phyloP scores from a whole-genome alignment of 2,888 invertebrate species.

The Emmelina monodactyla region DNA sequence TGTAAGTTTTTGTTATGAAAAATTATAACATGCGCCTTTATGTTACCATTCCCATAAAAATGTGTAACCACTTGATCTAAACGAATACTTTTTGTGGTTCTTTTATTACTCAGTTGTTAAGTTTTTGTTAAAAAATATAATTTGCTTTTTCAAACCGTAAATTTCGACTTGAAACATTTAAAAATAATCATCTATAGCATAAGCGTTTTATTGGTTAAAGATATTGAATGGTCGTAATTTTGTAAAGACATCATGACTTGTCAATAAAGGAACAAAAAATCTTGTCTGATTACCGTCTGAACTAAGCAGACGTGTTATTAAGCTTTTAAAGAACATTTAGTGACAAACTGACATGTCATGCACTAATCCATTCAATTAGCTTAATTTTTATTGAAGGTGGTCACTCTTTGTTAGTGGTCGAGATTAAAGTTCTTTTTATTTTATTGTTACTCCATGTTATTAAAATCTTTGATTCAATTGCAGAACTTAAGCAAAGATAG shows the following conservation, averaged over 20 bases:
- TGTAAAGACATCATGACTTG: constrained; percentile 28
- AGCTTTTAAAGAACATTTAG: constrained; percentile 38
- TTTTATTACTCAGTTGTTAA: constrained; percentile 4
- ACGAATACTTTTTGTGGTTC: constrained; percentile 3
- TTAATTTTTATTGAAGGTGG: too few species aligned
- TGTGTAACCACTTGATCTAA: constrained; percentile 32
- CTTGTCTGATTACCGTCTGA: constrained; percentile 23
- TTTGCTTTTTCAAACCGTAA: too few species aligned
- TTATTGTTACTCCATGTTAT: too few species aligned
- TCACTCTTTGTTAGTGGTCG: too few species aligned
- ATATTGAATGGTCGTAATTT: constrained; percentile 26
- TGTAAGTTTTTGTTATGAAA: constrained; percentile 22
- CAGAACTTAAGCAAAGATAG: too few species aligned
- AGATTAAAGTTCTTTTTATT: too few species aligned
- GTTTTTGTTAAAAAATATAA: neutral
- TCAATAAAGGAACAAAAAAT: constrained; percentile 2
- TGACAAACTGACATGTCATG: constrained; percentile 26
- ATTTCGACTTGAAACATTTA: too few species aligned
- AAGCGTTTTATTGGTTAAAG: too few species aligned
- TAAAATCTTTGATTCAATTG: too few species aligned
- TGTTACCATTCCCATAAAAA: constrained; percentile 26
- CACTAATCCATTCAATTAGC: too few species aligned
- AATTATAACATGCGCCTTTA: constrained; percentile 21
- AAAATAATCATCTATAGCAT: too few species aligned
- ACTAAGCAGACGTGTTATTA: constrained; percentile 27